These are phyloP conservation scores for Chelon labrosus DNA, from an alignment of 2,797 vertebrate species.

Conservation along the genomic window DNA sequence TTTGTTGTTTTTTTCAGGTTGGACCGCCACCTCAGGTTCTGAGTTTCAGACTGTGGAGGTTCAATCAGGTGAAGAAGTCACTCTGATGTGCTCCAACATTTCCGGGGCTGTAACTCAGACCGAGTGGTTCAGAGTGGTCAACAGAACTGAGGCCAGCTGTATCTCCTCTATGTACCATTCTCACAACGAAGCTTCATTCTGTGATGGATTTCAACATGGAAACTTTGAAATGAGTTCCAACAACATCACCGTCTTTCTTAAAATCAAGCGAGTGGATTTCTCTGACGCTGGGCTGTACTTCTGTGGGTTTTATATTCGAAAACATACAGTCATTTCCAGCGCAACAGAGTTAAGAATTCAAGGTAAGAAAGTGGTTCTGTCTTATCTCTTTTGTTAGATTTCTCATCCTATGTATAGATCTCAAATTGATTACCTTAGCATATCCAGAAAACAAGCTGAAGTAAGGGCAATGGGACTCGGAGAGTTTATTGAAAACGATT, in stretches of 20 bases:
- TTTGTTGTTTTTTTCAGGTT: conserved; percentile 26
- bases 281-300: conserved; percentile 64
- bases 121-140: conserved; percentile 51
- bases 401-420: rapidly evolving
- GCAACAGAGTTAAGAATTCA: conserved; percentile 23
- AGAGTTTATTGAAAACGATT: no score
- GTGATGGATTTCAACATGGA: conserved; percentile 29
- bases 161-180: conserved; percentile 14
- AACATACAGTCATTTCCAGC: background rate
- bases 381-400: background rate
- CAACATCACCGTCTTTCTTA: conserved; percentile 40
- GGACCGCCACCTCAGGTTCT: conserved; percentile 18
- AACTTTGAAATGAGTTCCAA: conserved; percentile 37
- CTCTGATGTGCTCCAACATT: conserved; percentile 50
- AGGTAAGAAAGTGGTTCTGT: conserved; percentile 8
- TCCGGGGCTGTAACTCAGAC: background rate
- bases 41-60: conserved; percentile 30
- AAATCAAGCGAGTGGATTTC: conserved; percentile 20
- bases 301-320: conserved; percentile 50
- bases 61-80: conserved; percentile 18
- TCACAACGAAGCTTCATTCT: background rate
- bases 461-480: no score
- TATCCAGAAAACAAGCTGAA: no score
- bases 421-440: background rate
- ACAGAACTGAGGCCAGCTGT: conserved; percentile 33